Conservation (phyloP, 1,140 invertebrate species). For the Euglossa dilemma region DNA sequence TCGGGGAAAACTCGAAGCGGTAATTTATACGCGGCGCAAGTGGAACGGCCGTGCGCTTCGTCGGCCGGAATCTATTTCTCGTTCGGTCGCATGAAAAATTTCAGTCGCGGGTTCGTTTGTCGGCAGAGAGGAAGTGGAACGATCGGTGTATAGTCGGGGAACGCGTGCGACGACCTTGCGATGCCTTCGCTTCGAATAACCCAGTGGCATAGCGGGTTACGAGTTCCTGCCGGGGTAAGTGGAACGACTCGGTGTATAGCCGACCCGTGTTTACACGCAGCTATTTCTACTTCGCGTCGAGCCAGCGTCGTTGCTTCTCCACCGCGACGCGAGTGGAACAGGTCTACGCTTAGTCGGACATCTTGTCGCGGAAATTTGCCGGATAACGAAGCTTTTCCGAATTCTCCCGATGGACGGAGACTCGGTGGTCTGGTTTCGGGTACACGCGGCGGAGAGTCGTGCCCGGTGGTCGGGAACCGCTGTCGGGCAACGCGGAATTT, state of each 20-base stretch:
- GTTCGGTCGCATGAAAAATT: too few species aligned
- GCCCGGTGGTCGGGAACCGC: conserved; percentile 1
- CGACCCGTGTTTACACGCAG: not conserved
- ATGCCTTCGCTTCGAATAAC: too few species aligned
- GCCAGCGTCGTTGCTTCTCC: not conserved
- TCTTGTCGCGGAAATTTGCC: not conserved
- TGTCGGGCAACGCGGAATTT: conserved; percentile 51
- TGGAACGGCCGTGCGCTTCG: not conserved
- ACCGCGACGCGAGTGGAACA: not conserved
- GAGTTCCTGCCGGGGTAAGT: too few species aligned
- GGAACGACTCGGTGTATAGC: not conserved
- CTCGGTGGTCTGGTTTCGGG: too few species aligned
- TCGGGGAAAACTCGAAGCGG: too few species aligned
- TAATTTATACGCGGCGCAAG: not conserved
- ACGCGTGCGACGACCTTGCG: too few species aligned
- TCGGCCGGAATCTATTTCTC: too few species aligned
- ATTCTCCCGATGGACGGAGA: not conserved
- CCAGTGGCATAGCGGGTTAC: too few species aligned
- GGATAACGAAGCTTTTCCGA: not conserved
- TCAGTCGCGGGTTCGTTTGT: too few species aligned
- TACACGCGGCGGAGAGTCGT: too few species aligned
- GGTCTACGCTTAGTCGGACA: not conserved
- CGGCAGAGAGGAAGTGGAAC: too few species aligned
- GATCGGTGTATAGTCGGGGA: too few species aligned
- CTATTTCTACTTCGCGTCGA: not conserved